Conservation (phyloP, 1,140 invertebrate species). For the Octopus bimaculoides region DNA sequence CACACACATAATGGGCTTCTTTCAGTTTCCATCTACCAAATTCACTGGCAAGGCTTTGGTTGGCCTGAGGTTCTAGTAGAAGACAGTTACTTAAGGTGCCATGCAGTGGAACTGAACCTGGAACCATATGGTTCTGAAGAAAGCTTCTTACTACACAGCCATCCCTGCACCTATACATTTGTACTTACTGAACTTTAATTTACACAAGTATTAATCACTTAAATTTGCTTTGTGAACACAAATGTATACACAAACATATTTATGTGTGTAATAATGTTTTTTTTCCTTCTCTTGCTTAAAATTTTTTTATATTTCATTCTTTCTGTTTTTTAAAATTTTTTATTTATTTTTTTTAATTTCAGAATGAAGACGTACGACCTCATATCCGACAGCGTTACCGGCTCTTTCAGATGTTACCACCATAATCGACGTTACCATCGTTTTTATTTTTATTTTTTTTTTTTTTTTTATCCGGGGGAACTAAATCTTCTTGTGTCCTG, state of each 20-base stretch:
- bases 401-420: slow-evolving; percentile 82
- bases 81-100: too few relatives aligned
- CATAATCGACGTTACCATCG: slow-evolving; percentile 47
- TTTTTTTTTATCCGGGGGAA: background rate
- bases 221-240: background rate
- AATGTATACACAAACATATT: background rate
- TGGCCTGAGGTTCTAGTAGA: too few relatives aligned
- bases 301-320: slow-evolving; percentile 21
- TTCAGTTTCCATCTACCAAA: too few relatives aligned
- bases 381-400: slow-evolving; percentile 86
- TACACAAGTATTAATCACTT: background rate
- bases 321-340: too few relatives aligned
- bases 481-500: background rate
- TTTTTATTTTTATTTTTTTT: background rate
- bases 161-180: too few relatives aligned
- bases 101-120: too few relatives aligned
- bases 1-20: too few relatives aligned
- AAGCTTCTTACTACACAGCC: too few relatives aligned
- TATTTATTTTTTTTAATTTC: slow-evolving; percentile 50
- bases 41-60: too few relatives aligned
- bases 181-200: background rate
- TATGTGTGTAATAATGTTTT: background rate
- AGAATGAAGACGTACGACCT: slow-evolving; percentile 89
- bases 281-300: background rate
- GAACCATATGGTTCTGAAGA: too few relatives aligned